These are phyloP conservation scores for Styela clava DNA, from an alignment of 23 tunicate genomes.

Conservation along the genomic window DNA sequence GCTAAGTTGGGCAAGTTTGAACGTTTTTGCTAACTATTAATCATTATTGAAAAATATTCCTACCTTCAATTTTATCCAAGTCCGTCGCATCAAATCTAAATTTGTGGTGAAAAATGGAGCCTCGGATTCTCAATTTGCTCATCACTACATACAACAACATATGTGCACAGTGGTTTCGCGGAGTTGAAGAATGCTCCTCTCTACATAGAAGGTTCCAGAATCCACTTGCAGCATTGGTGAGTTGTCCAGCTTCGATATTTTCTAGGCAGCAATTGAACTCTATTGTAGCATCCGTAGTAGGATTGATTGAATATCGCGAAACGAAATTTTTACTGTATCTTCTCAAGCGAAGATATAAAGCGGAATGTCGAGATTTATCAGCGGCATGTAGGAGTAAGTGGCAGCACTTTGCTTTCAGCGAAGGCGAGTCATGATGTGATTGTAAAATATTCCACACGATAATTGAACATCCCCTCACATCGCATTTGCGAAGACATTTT, in stretches of 20 bases:
- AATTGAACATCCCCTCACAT: not conserved
- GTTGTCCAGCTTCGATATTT: not conserved
- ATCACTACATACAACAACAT: not conserved
- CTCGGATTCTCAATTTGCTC: not conserved
- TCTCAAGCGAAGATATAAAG: not conserved
- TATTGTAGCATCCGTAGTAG: not conserved
- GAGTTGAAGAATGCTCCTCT: not conserved
- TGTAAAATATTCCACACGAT: not conserved
- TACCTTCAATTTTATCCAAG: not conserved
- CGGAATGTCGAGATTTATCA: not conserved
- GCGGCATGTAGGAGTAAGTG: not conserved
- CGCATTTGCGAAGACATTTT: too few relatives aligned
- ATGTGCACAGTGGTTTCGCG: not conserved
- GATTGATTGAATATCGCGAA: not conserved
- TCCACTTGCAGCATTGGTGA: not conserved
- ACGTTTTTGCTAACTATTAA: too few relatives aligned
- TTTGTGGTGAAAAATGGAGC: not conserved
- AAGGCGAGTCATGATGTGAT: not conserved
- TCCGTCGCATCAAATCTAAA: not conserved
- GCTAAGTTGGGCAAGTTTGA: too few relatives aligned
- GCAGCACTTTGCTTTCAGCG: not conserved
- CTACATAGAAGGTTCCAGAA: not conserved
- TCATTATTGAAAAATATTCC: too few relatives aligned
- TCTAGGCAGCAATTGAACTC: not conserved
- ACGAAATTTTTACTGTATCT: not conserved